Evolutionary conservation across 2,113 vertebrate genomes (phyloP), one percentile per base, ranked within the genome.

Genomic region (Heterotis niloticus): DNA sequence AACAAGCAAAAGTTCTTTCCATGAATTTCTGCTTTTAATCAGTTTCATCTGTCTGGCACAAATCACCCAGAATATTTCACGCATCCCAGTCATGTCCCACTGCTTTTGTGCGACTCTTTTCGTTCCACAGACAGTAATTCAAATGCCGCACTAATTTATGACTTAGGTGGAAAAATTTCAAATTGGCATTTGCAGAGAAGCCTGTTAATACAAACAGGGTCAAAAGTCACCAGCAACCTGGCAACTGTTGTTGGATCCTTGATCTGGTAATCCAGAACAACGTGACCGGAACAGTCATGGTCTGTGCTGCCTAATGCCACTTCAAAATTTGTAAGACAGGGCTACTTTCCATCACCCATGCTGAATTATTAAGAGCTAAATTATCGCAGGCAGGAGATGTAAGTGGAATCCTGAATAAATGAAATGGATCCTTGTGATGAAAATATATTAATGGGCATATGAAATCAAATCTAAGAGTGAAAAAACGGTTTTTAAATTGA

Each of bases 41-140:
- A 66, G 66, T 77, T n/a, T 26, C n/a, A 67, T 23, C 17, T 23
- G 51, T 44, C 16, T 24, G 24, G 44, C 44, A 56, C 4, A 66
- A 44, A 17, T 5, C 12, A 77, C 34, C 34, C 75, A 77, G 64
- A 62, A 77, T 56, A 77, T 77, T 77, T 62, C 64, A 10, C 12
- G n/a, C 28, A 62, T n/a, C 23, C 75, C n/a, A 77, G n/a, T 51
- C n/a, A 62, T 24, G 75, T 12, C 23, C 60, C 34, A 23, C 9
- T 56, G 14, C 54, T 14, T 24, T 54, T 56, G 44, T 17, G 64
- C 54, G 17, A 54, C n/a, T 4, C 23, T 51, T 69, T 69, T 29
- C 5, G 34, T 57, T n/a, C 64, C 60, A 16, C 14, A 77, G 44
- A 77, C 24, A 54, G n/a, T 52, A 77, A 77, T 77, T 67, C 54